Evolutionary conservation across 23 tunicate species (phyloP), one percentile per base, ranked within the genome.

Genomic region (Halocynthia roretzi): DNA sequence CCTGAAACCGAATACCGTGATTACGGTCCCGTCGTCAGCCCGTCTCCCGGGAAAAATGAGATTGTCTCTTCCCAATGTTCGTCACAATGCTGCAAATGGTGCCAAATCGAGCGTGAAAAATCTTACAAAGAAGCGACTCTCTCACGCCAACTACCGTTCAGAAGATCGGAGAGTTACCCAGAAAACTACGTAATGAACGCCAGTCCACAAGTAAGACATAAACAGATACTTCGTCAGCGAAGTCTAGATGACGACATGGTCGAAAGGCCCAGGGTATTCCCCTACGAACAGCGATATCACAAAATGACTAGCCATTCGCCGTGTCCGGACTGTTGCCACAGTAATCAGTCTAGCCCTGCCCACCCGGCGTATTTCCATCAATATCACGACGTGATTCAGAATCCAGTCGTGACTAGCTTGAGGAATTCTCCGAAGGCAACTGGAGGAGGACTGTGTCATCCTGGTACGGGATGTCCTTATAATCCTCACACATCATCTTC

Each of bases 281-380:
- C 78, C 64, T 74, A 74, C 56, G 78, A 74, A 54, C n/a, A 50
- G 14, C 55, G 56, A 14, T 54, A 74, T 19, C 56, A 54, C 56
- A 54, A 64, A 20, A 74, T 19, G 56, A 54, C 55, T 56, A 22
- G 64, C 64, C 78, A 74, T n/a, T 74, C 78, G 50, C 78, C 78
- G 14, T 74, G 78, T 5, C 78, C 78, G 19, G 78, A 74, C 21
- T 74, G 78, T 54, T 74, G 55, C 22, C 78, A 74, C 22, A 74
- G 60, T 8, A 74, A 74, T 7, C 50, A 21, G 44, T 31, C 44
- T 31, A 31, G 44, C 44, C 44, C 44, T 4, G 44, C 44, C 44
- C 44, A 31, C 44, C 44, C 44, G 44, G 44, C 44, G 44, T 31
- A 31, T 65, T 48, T 40, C 31, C 70, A 15, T 4, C 63, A 31